These are phyloP conservation scores for Diuraphis noxia DNA, from an alignment of 1,140 invertebrate species.

Conservation along the genomic window DNA sequence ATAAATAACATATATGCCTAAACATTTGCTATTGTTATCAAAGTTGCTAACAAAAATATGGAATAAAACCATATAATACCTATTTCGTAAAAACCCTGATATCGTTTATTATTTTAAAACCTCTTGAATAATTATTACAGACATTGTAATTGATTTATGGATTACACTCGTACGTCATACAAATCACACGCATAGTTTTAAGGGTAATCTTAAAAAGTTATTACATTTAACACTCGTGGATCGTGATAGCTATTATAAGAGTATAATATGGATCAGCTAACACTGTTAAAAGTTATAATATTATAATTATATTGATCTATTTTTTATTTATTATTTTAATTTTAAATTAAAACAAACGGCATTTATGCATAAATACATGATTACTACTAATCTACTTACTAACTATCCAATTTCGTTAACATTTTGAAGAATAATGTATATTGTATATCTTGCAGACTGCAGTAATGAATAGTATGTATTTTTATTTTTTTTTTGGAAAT, in stretches of 20 bases:
- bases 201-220: neutral
- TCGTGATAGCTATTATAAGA: neutral
- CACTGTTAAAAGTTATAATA: neutral
- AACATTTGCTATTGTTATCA: neutral
- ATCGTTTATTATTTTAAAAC: conserved; percentile 16
- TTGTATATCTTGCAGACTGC: too few species aligned
- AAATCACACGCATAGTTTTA: neutral
- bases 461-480: too few species aligned
- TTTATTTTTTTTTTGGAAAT: too few species aligned
- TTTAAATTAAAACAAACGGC: neutral
- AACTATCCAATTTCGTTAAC: neutral
- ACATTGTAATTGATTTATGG: neutral
- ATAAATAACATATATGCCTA: neutral
- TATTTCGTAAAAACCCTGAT: neutral
- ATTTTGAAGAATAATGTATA: too few species aligned
- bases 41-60: neutral
- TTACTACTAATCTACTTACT: neutral
- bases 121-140: neutral
- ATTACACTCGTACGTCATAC: neutral
- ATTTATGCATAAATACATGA: neutral
- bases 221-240: neutral
- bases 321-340: neutral
- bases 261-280: neutral
- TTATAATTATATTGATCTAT: too few species aligned
- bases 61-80: neutral